Conservation (phyloP, 2,797 vertebrate genomes). For the Enteromius thamalakanensis region DNA sequence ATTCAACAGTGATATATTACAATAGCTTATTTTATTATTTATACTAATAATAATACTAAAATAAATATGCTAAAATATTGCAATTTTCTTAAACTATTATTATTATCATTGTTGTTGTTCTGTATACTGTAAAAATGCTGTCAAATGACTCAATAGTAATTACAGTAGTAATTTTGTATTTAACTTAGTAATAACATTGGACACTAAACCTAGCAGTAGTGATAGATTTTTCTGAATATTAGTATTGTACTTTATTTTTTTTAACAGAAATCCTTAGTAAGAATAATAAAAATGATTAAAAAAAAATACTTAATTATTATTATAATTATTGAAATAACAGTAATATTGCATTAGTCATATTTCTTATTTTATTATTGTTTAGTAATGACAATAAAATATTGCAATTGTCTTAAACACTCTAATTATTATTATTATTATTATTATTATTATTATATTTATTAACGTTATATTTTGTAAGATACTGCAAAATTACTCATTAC, state of each 20-base stretch:
- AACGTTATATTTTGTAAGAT: too few species aligned
- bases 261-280: too few species aligned
- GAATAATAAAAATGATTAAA: too few species aligned
- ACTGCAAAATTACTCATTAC: not conserved
- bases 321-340: not conserved
- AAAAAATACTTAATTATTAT: too few species aligned
- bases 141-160: too few species aligned
- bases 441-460: too few species aligned
- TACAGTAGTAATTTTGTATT: not conserved
- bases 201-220: too few species aligned
- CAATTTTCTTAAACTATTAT: not conserved
- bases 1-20: not conserved
- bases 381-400: not conserved
- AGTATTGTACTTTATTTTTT: too few species aligned
- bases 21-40: not conserved
- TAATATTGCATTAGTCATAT: not conserved
- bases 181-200: not conserved
- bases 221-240: too few species aligned
- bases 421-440: not conserved
- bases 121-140: not conserved
- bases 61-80: not conserved
- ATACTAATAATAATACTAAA: not conserved
- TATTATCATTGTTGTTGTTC: not conserved
- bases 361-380: not conserved
- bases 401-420: too few species aligned